These are phyloP conservation scores for Cyrtonyx montezumae DNA, from an alignment of 2,113 vertebrate species.

Conservation along the genomic window DNA sequence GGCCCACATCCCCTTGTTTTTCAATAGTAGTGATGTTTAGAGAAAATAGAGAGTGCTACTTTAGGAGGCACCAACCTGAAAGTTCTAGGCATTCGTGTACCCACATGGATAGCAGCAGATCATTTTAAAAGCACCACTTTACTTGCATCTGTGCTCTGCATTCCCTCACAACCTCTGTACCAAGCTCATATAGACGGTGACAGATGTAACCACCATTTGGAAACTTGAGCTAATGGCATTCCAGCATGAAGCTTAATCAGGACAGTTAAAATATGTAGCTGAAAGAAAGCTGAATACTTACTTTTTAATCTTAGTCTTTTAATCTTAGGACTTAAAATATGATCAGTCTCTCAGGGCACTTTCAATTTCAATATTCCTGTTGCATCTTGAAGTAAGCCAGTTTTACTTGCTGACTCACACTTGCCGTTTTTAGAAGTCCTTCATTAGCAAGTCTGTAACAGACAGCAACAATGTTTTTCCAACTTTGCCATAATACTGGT, in stretches of 20 bases:
- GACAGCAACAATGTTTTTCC: neutral
- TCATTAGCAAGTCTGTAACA: neutral
- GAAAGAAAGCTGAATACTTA: neutral
- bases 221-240: neutral
- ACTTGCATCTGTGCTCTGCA: neutral
- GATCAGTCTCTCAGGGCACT: neutral
- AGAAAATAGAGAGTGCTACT: neutral
- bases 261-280: neutral
- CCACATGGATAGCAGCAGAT: neutral
- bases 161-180: neutral
- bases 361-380: neutral
- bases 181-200: neutral
- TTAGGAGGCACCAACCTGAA: neutral
- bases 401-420: neutral
- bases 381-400: neutral
- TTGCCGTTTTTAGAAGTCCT: neutral
- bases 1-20: neutral
- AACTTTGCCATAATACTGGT: rapidly evolving
- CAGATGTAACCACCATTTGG: neutral
- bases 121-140: neutral
- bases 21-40: neutral
- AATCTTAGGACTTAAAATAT: neutral
- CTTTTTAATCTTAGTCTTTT: neutral
- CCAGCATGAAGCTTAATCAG: neutral
- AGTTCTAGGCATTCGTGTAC: neutral